Conservation (phyloP, 2,888 invertebrate species). For the Laspeyria flexula region DNA sequence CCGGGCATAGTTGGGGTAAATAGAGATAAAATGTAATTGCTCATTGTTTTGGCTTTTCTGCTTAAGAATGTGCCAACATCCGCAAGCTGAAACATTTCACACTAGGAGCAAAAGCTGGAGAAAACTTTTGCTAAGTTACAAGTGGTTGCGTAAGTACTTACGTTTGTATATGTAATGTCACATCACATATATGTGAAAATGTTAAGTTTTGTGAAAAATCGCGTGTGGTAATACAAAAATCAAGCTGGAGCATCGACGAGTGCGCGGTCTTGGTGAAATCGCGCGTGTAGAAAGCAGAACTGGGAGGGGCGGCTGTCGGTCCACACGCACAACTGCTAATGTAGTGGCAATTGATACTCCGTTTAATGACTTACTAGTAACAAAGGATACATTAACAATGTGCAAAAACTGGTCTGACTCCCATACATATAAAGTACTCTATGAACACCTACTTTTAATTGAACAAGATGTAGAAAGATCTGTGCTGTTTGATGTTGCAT, state of each 20-base stretch:
- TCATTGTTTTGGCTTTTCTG: constrained; percentile 41
- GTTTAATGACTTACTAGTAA: constrained; percentile 24
- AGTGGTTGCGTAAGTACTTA: constrained; percentile 4
- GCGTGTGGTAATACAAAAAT: constrained; percentile 68
- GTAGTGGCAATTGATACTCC: constrained; percentile 51
- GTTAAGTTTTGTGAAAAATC: constrained; percentile 71
- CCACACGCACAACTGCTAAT: constrained; percentile 64
- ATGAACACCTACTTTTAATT: background rate
- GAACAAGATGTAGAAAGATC: background rate
- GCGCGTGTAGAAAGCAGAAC: constrained; percentile 85
- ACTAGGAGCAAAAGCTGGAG: background rate
- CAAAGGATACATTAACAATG: constrained; percentile 13
- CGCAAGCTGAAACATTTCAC: constrained; percentile 3
- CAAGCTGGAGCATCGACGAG: constrained; percentile 39
- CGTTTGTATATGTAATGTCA: constrained; percentile 32
- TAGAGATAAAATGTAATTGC: constrained; percentile 49
- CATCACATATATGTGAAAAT: constrained; percentile 60
- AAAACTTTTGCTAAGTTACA: background rate
- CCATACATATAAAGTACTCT: constrained; percentile 1
- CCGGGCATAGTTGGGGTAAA: constrained; percentile 44
- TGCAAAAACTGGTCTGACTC: constrained; percentile 3
- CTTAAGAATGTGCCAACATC: constrained; percentile 24
- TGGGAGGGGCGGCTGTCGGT: constrained; percentile 66
- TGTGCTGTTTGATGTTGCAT: background rate
- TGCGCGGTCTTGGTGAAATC: constrained; percentile 76